Evolutionary conservation across 2,888 invertebrate genomes (phyloP).

Genomic region (Microplitis manilae): DNA sequence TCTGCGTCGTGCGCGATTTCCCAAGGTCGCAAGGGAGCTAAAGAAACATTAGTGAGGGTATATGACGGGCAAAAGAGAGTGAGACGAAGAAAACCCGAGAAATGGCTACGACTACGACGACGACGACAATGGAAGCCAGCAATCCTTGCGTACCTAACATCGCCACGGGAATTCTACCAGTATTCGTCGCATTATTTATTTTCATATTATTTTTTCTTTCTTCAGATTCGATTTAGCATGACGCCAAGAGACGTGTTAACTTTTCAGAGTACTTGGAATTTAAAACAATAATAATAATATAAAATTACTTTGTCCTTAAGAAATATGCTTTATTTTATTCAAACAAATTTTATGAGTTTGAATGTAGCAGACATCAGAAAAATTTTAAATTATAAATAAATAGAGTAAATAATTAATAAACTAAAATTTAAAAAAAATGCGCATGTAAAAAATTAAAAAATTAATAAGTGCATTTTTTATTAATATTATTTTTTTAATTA

Average conservation of each 20-base stretch:
- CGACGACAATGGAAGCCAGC: constrained; percentile 8
- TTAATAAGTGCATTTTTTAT: no score
- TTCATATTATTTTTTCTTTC: constrained; percentile 17
- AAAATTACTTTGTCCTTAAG: constrained; percentile 2
- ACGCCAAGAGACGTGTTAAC: constrained; percentile 9
- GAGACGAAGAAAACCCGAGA: constrained; percentile 21
- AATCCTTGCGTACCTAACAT: constrained; percentile 23
- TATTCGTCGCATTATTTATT: constrained; percentile 13
- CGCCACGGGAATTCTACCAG: constrained; percentile 26
- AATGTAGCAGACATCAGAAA: no score
- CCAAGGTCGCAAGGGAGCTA: constrained; percentile 27
- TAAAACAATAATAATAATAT: not conserved
- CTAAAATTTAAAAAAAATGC: no score
- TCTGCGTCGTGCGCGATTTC: constrained; percentile 18
- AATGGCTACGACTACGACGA: not conserved
- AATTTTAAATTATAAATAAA: no score
- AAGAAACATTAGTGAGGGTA: constrained; percentile 9
- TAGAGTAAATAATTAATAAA: no score
- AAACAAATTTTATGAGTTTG: not conserved
- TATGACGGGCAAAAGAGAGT: not conserved
- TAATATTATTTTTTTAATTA: no score
- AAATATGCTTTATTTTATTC: constrained; percentile 16
- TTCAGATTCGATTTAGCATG: constrained; percentile 19
- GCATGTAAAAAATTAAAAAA: no score
- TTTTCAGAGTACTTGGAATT: not conserved